phyloP scores from a whole-genome alignment of 1,140 invertebrate species.

The Psilanteris sp. region DNA sequence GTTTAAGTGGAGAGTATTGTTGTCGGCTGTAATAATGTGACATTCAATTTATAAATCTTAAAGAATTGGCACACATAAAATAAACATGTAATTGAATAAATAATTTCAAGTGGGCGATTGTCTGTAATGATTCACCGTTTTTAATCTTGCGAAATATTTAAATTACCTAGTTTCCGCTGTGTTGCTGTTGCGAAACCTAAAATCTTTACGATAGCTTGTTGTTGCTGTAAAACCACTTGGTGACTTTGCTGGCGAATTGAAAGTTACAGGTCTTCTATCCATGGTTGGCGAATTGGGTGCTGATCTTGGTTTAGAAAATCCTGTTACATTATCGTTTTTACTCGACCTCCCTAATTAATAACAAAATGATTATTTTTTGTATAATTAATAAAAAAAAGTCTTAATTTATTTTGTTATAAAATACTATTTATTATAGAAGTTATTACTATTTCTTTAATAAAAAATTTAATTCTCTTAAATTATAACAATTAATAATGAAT shows the following conservation, averaged over 20 bases:
- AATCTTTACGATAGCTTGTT: constrained; percentile 80
- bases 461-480: too few relatives aligned
- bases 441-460: too few relatives aligned
- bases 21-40: constrained; percentile 71
- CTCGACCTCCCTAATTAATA: constrained; percentile 73
- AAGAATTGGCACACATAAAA: not conserved
- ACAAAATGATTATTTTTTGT: too few relatives aligned
- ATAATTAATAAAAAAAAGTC: too few relatives aligned
- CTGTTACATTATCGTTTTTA: constrained; percentile 70
- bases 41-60: not conserved
- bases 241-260: constrained; percentile 76
- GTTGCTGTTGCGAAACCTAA: constrained; percentile 73
- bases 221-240: constrained; percentile 75
- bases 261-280: constrained; percentile 78
- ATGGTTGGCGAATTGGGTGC: constrained; percentile 84
- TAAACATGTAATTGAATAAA: not conserved
- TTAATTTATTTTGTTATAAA: too few relatives aligned
- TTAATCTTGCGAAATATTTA: constrained; percentile 1
- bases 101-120: not conserved
- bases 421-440: too few relatives aligned
- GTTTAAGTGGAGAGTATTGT: constrained; percentile 80
- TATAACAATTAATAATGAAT: too few relatives aligned
- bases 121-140: not conserved
- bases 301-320: constrained; percentile 81
- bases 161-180: constrained; percentile 76